Evolutionary conservation across 2,888 invertebrate species (phyloP).

Genomic region (Ferrisia virgata): DNA sequence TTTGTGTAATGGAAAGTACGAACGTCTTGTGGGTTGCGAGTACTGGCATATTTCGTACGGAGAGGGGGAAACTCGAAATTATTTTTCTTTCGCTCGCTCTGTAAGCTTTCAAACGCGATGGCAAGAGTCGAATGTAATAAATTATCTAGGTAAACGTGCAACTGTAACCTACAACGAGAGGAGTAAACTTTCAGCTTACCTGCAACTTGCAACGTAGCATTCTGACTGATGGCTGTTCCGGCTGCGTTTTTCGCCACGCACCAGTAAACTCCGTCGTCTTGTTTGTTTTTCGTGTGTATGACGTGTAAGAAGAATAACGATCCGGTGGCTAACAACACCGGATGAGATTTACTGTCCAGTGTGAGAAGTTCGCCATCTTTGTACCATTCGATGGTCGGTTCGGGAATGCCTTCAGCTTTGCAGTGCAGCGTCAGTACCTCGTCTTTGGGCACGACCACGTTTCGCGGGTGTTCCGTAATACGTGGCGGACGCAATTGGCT

Average conservation of each 20-base stretch:
- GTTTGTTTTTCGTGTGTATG: conserved; percentile 90
- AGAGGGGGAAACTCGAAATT: neutral
- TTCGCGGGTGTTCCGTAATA: conserved; percentile 95
- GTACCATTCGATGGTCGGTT: conserved; percentile 91
- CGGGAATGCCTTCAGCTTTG: conserved; percentile 91
- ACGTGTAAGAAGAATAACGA: conserved; percentile 92
- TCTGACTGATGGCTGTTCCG: conserved; percentile 84
- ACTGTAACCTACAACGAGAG: neutral
- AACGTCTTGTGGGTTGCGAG: neutral
- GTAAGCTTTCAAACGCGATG: neutral
- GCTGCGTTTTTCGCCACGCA: conserved; percentile 91
- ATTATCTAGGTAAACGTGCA: neutral
- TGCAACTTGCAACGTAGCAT: conserved; percentile 92
- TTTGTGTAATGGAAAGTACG: neutral
- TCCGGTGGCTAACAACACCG: conserved; percentile 84
- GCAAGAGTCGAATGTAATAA: neutral
- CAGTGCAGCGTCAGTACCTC: conserved; percentile 97
- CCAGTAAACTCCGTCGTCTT: conserved; percentile 94
- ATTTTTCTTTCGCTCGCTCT: neutral
- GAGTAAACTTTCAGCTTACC: conserved; percentile 63
- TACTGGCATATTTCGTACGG: no score
- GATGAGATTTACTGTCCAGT: conserved; percentile 79
- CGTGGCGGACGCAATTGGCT: conserved; percentile 68
- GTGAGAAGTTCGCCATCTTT: conserved; percentile 79
- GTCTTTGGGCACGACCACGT: conserved; percentile 91